Evolutionary conservation across 2,113 vertebrate genomes (phyloP).

Genomic region (Chitala chitala): DNA sequence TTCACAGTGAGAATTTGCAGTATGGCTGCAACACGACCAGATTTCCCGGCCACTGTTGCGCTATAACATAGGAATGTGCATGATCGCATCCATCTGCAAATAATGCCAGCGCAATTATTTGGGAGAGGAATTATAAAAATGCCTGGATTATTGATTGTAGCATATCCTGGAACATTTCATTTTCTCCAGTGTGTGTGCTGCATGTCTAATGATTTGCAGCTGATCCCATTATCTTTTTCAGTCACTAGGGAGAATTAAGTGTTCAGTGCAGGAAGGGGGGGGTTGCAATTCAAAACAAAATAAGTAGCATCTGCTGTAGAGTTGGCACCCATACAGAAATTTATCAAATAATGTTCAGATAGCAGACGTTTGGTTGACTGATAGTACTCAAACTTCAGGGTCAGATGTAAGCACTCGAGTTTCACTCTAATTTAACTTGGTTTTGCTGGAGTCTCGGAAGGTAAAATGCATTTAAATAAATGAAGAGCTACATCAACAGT

Average conservation of each 20-base stretch:
- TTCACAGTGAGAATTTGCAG: too few species aligned
- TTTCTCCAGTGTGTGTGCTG: constrained; percentile 50
- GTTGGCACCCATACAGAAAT: constrained; percentile 38
- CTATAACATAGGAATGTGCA: neutral
- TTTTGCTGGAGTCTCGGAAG: neutral
- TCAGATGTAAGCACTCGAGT: constrained; percentile 38
- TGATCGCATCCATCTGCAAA: neutral
- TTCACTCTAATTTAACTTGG: neutral
- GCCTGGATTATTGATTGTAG: constrained; percentile 64
- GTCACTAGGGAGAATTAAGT: constrained; percentile 25
- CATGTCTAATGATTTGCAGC: constrained; percentile 21
- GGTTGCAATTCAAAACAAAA: constrained; percentile 33
- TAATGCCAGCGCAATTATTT: constrained; percentile 51
- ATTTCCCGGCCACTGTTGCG: too few species aligned
- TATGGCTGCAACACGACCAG: too few species aligned
- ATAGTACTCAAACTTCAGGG: neutral
- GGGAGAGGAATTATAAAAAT: constrained; percentile 56
- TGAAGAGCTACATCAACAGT: neutral
- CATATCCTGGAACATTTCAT: constrained; percentile 64
- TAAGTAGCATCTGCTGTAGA: constrained; percentile 20
- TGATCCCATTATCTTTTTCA: constrained; percentile 1
- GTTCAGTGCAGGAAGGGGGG: constrained; percentile 21
- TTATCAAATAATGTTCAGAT: constrained; percentile 12
- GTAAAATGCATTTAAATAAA: neutral
- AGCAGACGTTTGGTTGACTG: neutral